Base-by-base conservation (phyloP, 1,140 invertebrate species). In the Cardiocondyla obscurior region DNA sequence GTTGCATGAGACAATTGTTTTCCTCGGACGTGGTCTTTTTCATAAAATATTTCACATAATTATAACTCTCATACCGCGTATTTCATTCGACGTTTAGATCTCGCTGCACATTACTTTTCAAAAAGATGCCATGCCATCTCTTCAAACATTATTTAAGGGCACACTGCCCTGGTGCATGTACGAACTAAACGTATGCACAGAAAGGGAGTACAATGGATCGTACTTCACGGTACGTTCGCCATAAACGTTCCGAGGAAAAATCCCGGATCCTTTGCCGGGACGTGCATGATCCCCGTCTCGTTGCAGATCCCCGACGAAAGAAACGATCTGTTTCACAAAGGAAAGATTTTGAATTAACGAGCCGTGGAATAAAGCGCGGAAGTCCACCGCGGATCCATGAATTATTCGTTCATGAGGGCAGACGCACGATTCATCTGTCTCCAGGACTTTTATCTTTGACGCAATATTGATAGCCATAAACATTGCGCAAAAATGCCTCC, bases 341-440 rank as follows among this genome's bases (percentile, higher is more conserved):
- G 64, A 83, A 49, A 76, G 69, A 79, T 64, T 8, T 49, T 87
- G 87, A 88, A 88, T 88, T 88, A 88, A 88, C 83, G 83, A 88
- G 87, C 86, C 69, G 33, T 28, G 58, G 86, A 83, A 88, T 88
- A 88, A 88, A 88, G 87, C 79, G 67, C 87, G 86, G 87, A 88
- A 88, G 87, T 85, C 33, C 55, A 33, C 2, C 3, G n/a, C 42
- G 33, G 76, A 85, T 70, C 79, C 86, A 88, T 88, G 86, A 88
- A 87, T 88, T 85, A 83, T 88, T 79, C 79, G 53, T 19, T 79
- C 28, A 46, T 39, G 49, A 28, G 19, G 72, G 58, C 30, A 79
- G 51, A 19, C 42, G 62, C 67, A 49, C 83, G 85, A 88, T 88
- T 88, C 87, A 82, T 58, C 83, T 85, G 83, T 85, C 86, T 19